Base-by-base conservation (phyloP, 2,113 vertebrate species). In the Colinus virginianus region DNA sequence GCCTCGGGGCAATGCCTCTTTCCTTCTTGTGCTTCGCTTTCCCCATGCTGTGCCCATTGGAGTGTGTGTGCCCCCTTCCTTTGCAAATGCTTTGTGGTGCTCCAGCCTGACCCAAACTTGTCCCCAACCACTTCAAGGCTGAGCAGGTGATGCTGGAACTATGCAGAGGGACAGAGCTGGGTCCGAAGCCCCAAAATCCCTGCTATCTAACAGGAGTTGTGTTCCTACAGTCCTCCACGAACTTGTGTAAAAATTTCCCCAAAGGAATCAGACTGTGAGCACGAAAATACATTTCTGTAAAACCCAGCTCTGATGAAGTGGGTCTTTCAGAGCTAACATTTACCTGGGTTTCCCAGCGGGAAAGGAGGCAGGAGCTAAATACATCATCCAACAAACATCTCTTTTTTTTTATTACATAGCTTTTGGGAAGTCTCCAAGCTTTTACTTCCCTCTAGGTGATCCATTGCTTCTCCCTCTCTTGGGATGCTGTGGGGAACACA, bases 311-410 rank as follows among this genome's bases (percentile, higher is more conserved):
- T 32, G 2, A 40, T 61, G 34, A 79, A 70, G 49, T 62, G 79
- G 78, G 17, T 66, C 53, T 69, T 76, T 91, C 49, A 81, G 36
- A 74, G 68, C 64, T 71, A 78, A 90, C 68, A 88, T 86, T 88
- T 90, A 84, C 83, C 79, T 4, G 3, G 48, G 53, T 86, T 94
- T 88, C 72, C 77, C 85, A 43, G 36, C 0, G 18, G 69, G 25
- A 83, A 91, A 88, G 30, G 72, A 80, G 61, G 69, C 80, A 95
- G 87, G 38, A 84, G 3, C 43, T 56, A 80, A 78, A 77, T 71
- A 4, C 10, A 71, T 30, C 71, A 87, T 5, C 10, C 30, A 64
- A 71, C 26, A 88, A 88, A 84, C 21, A 26, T 53, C 28, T 80
- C 55, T 63, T 80, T 38, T 58, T 56, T 82, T 58, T 40, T 40